phyloP scores from a whole-genome alignment of 2,113 vertebrate species.

The Nasalis larvatus region DNA sequence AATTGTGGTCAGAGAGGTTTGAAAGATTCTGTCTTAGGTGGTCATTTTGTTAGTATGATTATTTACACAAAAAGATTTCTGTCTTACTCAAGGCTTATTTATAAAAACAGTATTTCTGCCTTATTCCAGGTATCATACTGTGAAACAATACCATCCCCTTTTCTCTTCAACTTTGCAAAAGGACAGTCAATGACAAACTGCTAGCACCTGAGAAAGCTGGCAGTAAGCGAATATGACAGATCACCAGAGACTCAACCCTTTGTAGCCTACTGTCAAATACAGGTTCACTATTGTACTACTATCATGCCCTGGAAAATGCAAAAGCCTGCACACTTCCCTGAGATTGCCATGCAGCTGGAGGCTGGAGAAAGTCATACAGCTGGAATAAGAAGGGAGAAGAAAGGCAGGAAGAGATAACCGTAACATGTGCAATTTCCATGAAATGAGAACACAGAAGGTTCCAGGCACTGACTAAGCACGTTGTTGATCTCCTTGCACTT shows the following conservation, averaged over 20 bases:
- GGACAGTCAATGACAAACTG: background rate
- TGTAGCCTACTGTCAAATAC: background rate
- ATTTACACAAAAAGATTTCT: background rate
- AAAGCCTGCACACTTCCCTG: background rate
- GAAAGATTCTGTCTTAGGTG: background rate
- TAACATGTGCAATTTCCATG: rapidly evolving
- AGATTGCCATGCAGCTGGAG: background rate
- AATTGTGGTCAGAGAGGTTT: background rate
- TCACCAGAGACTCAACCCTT: background rate
- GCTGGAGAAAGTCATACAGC: background rate
- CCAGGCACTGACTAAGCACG: background rate
- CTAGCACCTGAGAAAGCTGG: background rate
- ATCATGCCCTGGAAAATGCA: background rate
- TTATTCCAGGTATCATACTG: background rate
- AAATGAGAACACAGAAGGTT: background rate
- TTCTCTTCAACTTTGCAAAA: background rate
- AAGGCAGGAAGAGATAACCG: background rate
- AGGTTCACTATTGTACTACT: background rate
- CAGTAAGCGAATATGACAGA: background rate
- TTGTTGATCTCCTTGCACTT: background rate
- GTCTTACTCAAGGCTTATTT: background rate
- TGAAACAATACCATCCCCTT: background rate
- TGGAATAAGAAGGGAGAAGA: background rate
- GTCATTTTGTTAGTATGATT: background rate
- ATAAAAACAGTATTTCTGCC: background rate